Conservation (phyloP, 1,140 invertebrate genomes). For the Drosophila bifasciata region DNA sequence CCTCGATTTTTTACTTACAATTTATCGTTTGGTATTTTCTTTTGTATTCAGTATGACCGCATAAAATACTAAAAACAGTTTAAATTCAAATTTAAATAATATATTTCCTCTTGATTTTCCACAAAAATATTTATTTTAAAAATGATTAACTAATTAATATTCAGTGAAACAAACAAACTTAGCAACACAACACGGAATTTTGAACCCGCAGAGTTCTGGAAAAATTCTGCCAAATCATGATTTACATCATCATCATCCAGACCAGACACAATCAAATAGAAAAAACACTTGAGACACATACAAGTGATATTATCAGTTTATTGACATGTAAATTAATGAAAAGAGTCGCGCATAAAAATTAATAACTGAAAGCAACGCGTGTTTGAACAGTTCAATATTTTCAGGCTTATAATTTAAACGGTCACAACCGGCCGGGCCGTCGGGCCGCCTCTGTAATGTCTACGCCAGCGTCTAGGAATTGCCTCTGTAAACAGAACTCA, state of each 20-base stretch:
- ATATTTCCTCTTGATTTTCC: no score
- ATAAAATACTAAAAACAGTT: no score
- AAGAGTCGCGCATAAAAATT: neutral
- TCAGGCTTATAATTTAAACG: neutral
- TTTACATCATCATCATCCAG: constrained; percentile 14
- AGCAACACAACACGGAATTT: constrained; percentile 14
- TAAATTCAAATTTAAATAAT: no score
- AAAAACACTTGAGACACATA: constrained; percentile 9
- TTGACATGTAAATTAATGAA: constrained; percentile 13
- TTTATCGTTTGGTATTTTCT: no score
- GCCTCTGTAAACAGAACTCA: constrained; percentile 45
- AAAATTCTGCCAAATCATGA: constrained; percentile 26
- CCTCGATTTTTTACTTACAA: no score
- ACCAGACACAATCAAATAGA: no score
- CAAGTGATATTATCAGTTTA: neutral
- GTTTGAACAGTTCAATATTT: constrained; percentile 6
- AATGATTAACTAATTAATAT: no score
- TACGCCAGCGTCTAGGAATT: constrained; percentile 59
- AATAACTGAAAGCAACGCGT: constrained; percentile 7
- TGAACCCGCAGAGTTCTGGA: neutral
- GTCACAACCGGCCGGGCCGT: constrained; percentile 3
- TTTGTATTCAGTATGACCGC: no score
- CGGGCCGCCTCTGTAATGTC: constrained; percentile 16
- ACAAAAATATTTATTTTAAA: no score
- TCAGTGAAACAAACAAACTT: no score